phyloP scores from a whole-genome alignment of 2,888 invertebrate species.

The Antheraea yamamai region DNA sequence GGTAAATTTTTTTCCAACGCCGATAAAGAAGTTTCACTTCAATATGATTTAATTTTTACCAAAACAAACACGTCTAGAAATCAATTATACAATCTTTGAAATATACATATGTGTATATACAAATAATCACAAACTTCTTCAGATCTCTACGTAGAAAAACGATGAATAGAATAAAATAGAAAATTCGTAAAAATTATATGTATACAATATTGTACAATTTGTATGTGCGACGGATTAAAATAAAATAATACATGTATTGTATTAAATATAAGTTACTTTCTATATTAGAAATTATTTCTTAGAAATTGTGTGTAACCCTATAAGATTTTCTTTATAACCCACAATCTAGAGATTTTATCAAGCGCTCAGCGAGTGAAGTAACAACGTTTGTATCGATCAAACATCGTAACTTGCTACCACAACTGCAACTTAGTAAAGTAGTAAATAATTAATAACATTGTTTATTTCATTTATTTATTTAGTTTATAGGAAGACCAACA shows the following conservation, averaged over 20 bases:
- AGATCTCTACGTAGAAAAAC: neutral
- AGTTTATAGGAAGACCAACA: no score
- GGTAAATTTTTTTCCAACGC: no score
- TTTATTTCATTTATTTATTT: no score
- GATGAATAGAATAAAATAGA: neutral
- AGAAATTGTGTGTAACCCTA: neutral
- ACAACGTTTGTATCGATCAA: slow-evolving; percentile 14
- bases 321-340: neutral
- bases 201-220: neutral
- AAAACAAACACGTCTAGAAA: neutral
- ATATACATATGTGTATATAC: neutral
- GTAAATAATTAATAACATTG: neutral
- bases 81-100: neutral
- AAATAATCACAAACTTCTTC: neutral
- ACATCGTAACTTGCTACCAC: slow-evolving; percentile 15
- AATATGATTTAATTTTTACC: neutral
- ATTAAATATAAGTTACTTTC: neutral
- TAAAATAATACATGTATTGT: neutral
- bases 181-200: neutral
- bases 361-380: slow-evolving; percentile 1
- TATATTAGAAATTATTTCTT: neutral
- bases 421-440: neutral
- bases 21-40: no score
- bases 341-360: neutral
- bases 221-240: neutral